Base-by-base conservation (phyloP, 1,140 invertebrate genomes). In the Hylyphantes graminicola region DNA sequence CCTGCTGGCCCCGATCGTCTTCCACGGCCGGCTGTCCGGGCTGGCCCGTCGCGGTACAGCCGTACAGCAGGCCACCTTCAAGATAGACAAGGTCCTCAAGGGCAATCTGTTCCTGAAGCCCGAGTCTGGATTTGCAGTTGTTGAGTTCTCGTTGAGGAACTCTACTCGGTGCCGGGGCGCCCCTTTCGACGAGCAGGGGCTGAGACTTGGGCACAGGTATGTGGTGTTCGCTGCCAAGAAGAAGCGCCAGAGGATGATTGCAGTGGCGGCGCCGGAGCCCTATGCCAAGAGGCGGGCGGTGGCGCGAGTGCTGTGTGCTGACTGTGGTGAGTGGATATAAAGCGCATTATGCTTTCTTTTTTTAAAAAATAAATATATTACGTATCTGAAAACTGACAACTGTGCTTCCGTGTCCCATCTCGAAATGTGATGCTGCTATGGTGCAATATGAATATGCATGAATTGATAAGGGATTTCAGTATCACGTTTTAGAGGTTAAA, bases 221-320 rank as follows among this genome's bases (percentile, higher is more conserved):
- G 57, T 87, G 21, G 76, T 87, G 70, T 87, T 86, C 68, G 87
- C 87, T 50, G 63, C 86, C 13, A 48, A 72, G 70, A 53, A 63
- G 59, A 35, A 55, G 65, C 53, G 48, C 12, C 54, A 59, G 9
- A 81, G 59, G 65, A 72, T 83, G 70, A 75, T 83, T 50, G 80
- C 80, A 17, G 61, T 75, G 50, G 59, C 70, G 5, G 7, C 15
- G 9, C 80, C 80, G 13, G 80, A 83, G 61, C 64, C 70, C 51
- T 83, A 74, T 53, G 63, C 80, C 51, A 83, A 83, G 72, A 54
- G 80, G 21, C 74, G 75, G 50, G 70, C 80, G 10, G 80, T 83
- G 51, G 53, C 57, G 51, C 64, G 55, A 75, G 72, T 83, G 51
- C 68, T 83, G 19, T 83, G 80, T 65, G 55, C 19, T 50, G 75